phyloP scores from a whole-genome alignment of 2,113 vertebrate genomes.

The Atlantisia rogersi region DNA sequence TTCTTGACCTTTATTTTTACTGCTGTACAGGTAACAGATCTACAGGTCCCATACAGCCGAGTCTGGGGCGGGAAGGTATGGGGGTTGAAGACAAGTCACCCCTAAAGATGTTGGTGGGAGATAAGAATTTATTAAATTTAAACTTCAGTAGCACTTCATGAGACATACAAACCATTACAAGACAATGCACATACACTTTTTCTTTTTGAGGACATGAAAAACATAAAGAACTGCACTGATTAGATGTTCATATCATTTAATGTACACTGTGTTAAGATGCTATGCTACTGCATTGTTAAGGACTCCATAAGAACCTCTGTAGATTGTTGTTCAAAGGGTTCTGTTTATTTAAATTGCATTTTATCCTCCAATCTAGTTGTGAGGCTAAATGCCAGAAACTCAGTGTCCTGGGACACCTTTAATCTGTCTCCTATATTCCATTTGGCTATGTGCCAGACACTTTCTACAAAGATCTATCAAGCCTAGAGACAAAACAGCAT shows the following conservation, averaged over 20 bases:
- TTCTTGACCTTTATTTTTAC: neutral
- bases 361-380: neutral
- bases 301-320: neutral
- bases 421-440: neutral
- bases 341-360: constrained; percentile 8
- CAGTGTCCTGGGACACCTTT: neutral
- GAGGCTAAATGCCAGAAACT: neutral
- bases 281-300: neutral
- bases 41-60: neutral
- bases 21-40: neutral
- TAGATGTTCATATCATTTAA: neutral
- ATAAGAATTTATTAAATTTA: neutral
- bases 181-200: neutral
- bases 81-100: neutral
- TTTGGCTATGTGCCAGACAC: neutral
- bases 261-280: neutral
- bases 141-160: neutral
- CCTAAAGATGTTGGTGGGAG: neutral
- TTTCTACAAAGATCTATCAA: neutral
- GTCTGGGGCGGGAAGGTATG: fast-evolving
- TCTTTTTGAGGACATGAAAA: neutral
- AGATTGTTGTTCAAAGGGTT: neutral
- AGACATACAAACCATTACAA: neutral
- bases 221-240: neutral
- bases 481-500: neutral